These are phyloP conservation scores for Plagodis pulveraria DNA, from an alignment of 2,888 invertebrate species.

Conservation along the genomic window DNA sequence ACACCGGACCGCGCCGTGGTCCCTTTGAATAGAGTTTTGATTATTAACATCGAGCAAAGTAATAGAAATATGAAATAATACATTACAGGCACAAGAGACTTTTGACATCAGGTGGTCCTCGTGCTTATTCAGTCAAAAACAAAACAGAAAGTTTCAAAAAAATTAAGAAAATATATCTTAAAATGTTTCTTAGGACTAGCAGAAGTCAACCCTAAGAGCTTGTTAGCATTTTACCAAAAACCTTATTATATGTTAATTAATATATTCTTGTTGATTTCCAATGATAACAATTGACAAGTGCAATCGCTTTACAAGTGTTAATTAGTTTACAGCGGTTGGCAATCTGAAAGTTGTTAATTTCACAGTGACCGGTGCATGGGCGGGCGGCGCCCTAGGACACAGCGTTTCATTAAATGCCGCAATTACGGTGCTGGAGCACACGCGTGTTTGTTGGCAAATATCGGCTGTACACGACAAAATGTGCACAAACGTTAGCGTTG, in stretches of 20 bases:
- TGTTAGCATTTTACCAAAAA: too few relatives aligned
- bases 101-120: too few relatives aligned
- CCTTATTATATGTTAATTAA: background rate
- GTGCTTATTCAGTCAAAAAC: too few relatives aligned
- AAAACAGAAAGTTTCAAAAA: too few relatives aligned
- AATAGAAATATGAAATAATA: too few relatives aligned
- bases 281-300: constrained; percentile 1
- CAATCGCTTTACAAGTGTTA: constrained; percentile 38
- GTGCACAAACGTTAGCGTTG: background rate
- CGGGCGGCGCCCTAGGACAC: constrained; percentile 40
- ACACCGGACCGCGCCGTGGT: too few relatives aligned
- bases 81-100: too few relatives aligned
- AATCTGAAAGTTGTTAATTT: constrained; percentile 53
- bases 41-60: too few relatives aligned
- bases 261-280: background rate
- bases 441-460: constrained; percentile 32
- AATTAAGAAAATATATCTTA: too few relatives aligned
- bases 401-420: constrained; percentile 51
- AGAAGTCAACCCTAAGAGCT: too few relatives aligned
- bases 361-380: constrained; percentile 23
- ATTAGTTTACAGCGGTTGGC: constrained; percentile 46
- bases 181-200: too few relatives aligned
- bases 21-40: too few relatives aligned
- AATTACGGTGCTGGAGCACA: constrained; percentile 37
- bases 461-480: constrained; percentile 1